Conservation (phyloP, 2,113 vertebrate genomes). For the Grallaria varia region DNA sequence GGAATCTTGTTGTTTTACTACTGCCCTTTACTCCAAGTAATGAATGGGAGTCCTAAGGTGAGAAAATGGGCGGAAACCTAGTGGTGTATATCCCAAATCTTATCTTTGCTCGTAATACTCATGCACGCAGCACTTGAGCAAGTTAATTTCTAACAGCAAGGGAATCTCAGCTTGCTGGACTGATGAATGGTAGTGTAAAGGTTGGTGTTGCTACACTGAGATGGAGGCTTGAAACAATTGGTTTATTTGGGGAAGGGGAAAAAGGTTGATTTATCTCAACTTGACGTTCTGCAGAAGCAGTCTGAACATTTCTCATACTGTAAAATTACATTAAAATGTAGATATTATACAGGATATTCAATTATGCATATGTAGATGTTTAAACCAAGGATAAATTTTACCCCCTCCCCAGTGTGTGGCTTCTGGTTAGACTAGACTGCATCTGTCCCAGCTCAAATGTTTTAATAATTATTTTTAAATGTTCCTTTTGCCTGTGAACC, state of each 20-base stretch:
- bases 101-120: not conserved
- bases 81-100: not conserved
- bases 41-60: not conserved
- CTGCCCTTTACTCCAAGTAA: not conserved
- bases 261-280: not conserved
- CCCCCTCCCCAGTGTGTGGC: rapidly evolving
- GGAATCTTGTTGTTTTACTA: not conserved
- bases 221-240: not conserved
- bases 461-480: not conserved
- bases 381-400: not conserved
- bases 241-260: not conserved
- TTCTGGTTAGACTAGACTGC: not conserved
- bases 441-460: not conserved
- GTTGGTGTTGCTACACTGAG: not conserved
- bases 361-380: not conserved
- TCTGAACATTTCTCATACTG: not conserved
- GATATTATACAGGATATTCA: not conserved
- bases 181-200: not conserved
- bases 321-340: not conserved
- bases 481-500: not conserved
- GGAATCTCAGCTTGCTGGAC: not conserved
- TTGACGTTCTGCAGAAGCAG: not conserved
- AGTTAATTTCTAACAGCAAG: not conserved
- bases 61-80: not conserved
- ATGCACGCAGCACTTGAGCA: rapidly evolving